Base-by-base conservation (phyloP, 2,888 invertebrate genomes). In the Seladonia tumulorum region DNA sequence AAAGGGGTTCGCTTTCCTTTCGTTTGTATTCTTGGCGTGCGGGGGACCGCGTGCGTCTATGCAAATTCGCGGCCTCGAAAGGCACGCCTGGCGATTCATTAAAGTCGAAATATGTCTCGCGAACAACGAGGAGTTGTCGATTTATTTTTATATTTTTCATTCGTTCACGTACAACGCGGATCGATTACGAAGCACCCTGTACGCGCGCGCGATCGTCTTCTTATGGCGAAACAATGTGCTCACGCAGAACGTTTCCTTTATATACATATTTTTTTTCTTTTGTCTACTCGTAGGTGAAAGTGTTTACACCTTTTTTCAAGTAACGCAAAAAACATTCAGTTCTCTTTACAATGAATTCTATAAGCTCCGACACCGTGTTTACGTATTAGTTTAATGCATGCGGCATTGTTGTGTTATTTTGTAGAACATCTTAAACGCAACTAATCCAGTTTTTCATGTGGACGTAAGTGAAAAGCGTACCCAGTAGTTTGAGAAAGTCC, bases 381-480 rank as follows among this genome's bases (percentile, higher is more conserved):
- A 78, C 76, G 82, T 90, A 90, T 91, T 89, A 91, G 89, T 93
- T 94, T 93, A 94, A 94, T 93, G 94, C 94, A 94, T 94, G 94
- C 93, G 87, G 93, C 93, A 88, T 94, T 94, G 90, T 94, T 94
- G 93, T 95, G 93, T 95, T 94, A 93, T 94, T 94, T 95, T 95
- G 93, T 95, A 95, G 95, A 95, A 95, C 94, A 93, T 94, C 95
- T 95, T 95, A 95, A 94, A 94, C 94, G 95, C 95, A 93, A 95
- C 95, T 95, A 95, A 95, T 94, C 94, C 95, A 93, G 95, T 95
- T 93, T 95, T 95, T 95, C 95, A 95, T 92, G 94, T 95, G 94
- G 94, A 94, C 94, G 95, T 95, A 95, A 95, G 95, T 95, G 94
- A 92, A 92, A 93, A 93, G 85, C 93, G 93, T 91, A 94, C 93